Conservation (phyloP, 35 echinoderm and acorn worm species). For the Eucidaris tribuloides region DNA sequence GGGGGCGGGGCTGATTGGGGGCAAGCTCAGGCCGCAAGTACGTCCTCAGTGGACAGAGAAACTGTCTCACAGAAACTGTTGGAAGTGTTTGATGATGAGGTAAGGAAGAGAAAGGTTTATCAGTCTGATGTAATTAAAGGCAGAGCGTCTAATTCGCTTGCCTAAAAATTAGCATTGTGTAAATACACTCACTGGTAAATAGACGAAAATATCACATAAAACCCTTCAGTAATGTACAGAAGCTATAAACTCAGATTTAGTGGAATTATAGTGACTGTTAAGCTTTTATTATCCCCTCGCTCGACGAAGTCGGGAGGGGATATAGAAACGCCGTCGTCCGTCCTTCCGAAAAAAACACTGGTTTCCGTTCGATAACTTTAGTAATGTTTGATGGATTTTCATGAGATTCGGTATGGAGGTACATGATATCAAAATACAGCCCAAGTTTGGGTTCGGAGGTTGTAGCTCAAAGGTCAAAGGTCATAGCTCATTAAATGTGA, state of each 20-base stretch:
- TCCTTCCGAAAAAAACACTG: no score
- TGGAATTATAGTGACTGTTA: no score
- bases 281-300: no score
- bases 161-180: background rate
- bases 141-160: background rate
- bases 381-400: no score
- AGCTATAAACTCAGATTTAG: background rate
- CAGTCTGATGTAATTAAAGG: background rate
- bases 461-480: no score
- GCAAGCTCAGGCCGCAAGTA: background rate
- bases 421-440: no score
- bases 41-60: background rate
- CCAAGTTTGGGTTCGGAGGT: no score
- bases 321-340: no score
- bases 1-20: background rate
- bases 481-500: no score
- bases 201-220: background rate
- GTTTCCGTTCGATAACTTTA: no score
- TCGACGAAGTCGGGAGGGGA: no score
- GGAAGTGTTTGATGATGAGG: slow-evolving; percentile 46
- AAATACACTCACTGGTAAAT: background rate
- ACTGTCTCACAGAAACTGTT: slow-evolving; percentile 32
- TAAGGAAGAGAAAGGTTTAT: background rate
- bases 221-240: background rate
- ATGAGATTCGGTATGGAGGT: no score